These are phyloP conservation scores for Mallateleia sp. DNA, from an alignment of 2,888 invertebrate species.

Conservation along the genomic window DNA sequence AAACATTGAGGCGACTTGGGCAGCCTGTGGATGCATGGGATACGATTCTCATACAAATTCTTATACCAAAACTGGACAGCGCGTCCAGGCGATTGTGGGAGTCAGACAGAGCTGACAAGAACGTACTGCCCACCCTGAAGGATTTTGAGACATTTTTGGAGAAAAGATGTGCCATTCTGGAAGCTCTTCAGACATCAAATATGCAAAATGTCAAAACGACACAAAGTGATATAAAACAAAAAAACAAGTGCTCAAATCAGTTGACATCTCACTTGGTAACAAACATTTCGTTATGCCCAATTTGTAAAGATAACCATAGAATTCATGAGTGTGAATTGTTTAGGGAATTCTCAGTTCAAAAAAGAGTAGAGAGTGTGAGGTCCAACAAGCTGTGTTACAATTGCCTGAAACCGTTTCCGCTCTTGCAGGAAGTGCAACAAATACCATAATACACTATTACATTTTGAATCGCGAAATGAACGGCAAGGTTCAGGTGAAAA, in stretches of 20 bases:
- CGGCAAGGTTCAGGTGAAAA: not conserved
- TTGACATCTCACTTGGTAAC: not conserved
- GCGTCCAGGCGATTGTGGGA: slow-evolving; percentile 20
- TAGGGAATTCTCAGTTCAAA: not conserved
- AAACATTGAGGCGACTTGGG: not conserved
- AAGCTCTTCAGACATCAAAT: not conserved
- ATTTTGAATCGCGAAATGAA: not conserved
- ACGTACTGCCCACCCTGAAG: not conserved
- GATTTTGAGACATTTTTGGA: slow-evolving; percentile 24
- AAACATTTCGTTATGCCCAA: not conserved
- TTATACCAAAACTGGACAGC: slow-evolving; percentile 21
- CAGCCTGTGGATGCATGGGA: slow-evolving; percentile 40
- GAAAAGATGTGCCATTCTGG: slow-evolving; percentile 6
- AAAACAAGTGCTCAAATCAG: not conserved
- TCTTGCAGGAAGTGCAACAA: not conserved
- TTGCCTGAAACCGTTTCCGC: slow-evolving; percentile 1
- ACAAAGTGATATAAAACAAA: too few relatives aligned
- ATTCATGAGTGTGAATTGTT: slow-evolving; percentile 10
- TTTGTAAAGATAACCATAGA: not conserved
- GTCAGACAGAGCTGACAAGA: slow-evolving; percentile 14
- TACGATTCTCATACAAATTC: slow-evolving; percentile 22
- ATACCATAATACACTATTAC: not conserved
- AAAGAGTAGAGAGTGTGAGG: not conserved
- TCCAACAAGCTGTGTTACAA: slow-evolving; percentile 2
- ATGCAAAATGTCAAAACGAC: not conserved